Evolutionary conservation across 2,113 vertebrate species (phyloP).

Genomic region (Seriola aureovittata): DNA sequence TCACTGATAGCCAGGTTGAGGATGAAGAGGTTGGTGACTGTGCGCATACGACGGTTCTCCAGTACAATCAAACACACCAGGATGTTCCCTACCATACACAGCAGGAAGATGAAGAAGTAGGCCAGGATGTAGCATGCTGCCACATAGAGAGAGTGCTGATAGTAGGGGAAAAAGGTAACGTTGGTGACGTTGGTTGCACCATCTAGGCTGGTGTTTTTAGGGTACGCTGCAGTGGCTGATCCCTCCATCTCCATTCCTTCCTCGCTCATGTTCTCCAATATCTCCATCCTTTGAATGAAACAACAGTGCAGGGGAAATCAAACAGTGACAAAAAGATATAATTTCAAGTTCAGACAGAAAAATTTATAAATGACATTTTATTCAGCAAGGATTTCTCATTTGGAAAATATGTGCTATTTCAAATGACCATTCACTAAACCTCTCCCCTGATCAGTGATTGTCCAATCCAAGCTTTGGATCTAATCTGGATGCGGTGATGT

Average conservation of each 20-base stretch:
- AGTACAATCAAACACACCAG: constrained; percentile 88
- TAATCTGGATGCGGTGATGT: too few relatives aligned
- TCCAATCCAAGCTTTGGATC: too few relatives aligned
- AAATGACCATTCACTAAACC: background rate
- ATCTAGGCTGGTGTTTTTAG: constrained; percentile 63
- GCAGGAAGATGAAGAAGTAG: constrained; percentile 87
- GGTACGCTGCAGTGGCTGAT: background rate
- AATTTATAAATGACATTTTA: background rate
- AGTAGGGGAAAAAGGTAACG: constrained; percentile 83
- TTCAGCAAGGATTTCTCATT: background rate
- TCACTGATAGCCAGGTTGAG: constrained; percentile 89
- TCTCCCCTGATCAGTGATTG: too few relatives aligned
- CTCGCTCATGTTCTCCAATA: constrained; percentile 30
- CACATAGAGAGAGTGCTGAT: constrained; percentile 84
- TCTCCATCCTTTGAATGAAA: constrained; percentile 54
- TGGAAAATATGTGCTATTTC: background rate
- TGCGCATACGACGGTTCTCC: constrained; percentile 85
- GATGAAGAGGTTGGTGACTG: constrained; percentile 89
- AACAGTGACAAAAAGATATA: background rate
- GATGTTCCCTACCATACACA: constrained; percentile 88
- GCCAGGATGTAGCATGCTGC: constrained; percentile 82
- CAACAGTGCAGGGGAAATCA: constrained; percentile 29
- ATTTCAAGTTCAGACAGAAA: background rate
- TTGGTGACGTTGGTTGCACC: constrained; percentile 53
- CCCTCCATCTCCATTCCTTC: constrained; percentile 64